A percentile compares a stretch with the other conserved stretches of the same genome.
These are phyloP conservation scores for Bhutanitis thaidina DNA, from an alignment of 2,888 invertebrate species.

Conservation along the genomic window DNA sequence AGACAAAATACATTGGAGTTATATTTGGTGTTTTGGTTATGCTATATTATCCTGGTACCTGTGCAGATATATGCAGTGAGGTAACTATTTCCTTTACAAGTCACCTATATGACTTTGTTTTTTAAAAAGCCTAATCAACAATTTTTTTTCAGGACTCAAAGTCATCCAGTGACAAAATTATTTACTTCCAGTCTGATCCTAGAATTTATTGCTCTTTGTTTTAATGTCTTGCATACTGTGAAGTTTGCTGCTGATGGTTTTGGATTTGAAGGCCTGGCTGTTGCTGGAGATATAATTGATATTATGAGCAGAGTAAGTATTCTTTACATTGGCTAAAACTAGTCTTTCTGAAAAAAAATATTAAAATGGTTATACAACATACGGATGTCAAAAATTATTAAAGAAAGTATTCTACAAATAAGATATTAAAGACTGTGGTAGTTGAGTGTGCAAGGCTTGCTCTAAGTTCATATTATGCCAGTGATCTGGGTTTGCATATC, in stretches of 20 bases:
- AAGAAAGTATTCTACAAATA: too few species aligned
- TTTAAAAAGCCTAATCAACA: not conserved
- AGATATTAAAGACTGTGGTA: too few species aligned
- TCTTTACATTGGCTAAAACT: not conserved
- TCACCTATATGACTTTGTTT: constrained; percentile 17
- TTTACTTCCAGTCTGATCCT: constrained; percentile 92
- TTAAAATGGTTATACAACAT: too few species aligned
- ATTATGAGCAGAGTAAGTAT: constrained; percentile 90
- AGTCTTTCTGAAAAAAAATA: too few species aligned
- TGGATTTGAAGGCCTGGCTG: constrained; percentile 89
- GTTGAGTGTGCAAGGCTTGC: too few species aligned
- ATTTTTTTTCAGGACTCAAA: constrained; percentile 82
- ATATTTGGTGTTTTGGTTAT: constrained; percentile 92
- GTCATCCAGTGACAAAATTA: constrained; percentile 93
- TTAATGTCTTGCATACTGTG: constrained; percentile 93
- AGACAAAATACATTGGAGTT: constrained; percentile 95
- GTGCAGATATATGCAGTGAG: constrained; percentile 94
- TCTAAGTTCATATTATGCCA: too few species aligned
- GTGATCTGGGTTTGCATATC: too few species aligned
- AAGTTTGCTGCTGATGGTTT: constrained; percentile 95
- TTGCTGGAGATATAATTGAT: constrained; percentile 95
- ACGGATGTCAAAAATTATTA: too few species aligned
- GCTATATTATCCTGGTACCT: constrained; percentile 91
- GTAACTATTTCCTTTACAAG: too few species aligned
- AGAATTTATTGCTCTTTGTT: constrained; percentile 91